Evolutionary conservation across 2,797 vertebrate species (phyloP), one percentile per base, ranked within the genome.

Genomic region (Sebastes alutus): DNA sequence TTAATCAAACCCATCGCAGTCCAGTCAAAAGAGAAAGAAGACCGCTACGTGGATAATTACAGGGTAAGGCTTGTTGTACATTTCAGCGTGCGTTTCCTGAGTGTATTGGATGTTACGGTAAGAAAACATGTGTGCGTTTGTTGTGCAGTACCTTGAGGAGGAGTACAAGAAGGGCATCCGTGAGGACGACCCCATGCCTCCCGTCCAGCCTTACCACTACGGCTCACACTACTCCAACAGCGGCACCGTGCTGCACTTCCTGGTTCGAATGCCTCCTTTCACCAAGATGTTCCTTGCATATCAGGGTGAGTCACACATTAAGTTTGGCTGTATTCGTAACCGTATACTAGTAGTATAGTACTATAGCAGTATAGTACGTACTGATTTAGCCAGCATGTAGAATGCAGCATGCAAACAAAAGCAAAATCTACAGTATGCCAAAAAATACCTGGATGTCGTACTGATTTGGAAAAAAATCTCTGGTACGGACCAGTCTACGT

Each of bases 141-240:
- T 38, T 27, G 16, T 75, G 23, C 87, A 99, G 98, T 99, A 99
- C 93, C 89, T 99, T 78, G 99, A 99, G 90, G 98, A 99, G 52
- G 98, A 99, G 79, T 99, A 97, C 84, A 97, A 95, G 90, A 99
- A 99, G 93, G 98, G 98, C 55, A 96, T 97, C 7, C 89, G 97
- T 61, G 99, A 99, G 42, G 99, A 99, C 25, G 99, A 99, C 93
- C 99, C 98, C 63, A 98, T 99, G 99, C 99, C 99, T 4, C 98
- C 99, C 0, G 98, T 99, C 7, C 99, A 98, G 86, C 99, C 99
- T 0, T 99, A 99, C 88, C 99, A 99, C 92, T 99, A 99, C 4
- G 99, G 99, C 92, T 99, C 99, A 18, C 99, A 99, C 92, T 99
- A 99, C 85, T 99, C 99, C 81, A 99, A 99, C 95, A 99, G 98